A percentile compares a stretch with the other conserved stretches of the same genome.
Conservation (phyloP, 1,140 invertebrate species). For the Babylonia areolata region DNA sequence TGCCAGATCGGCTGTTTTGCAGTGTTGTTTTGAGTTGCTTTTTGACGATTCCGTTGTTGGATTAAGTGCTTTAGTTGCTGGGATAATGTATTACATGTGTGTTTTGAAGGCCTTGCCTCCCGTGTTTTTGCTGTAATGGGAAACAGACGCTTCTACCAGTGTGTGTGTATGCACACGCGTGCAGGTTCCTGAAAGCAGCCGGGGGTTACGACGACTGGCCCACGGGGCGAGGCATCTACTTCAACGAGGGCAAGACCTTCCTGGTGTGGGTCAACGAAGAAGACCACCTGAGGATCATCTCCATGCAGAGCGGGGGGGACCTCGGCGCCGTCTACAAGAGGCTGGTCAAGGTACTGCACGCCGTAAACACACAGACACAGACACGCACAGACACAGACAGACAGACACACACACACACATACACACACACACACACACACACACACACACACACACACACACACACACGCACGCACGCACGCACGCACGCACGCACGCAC, state of each 20-base stretch:
- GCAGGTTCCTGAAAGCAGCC: slow-evolving; percentile 55
- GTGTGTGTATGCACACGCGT: too few relatives aligned
- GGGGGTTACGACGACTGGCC: slow-evolving; percentile 92
- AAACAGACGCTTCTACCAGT: too few relatives aligned
- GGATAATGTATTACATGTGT: too few relatives aligned
- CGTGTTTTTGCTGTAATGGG: too few relatives aligned
- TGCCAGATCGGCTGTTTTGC: too few relatives aligned
- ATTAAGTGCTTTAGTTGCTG: too few relatives aligned
- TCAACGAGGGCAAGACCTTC: slow-evolving; percentile 95
- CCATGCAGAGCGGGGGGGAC: slow-evolving; percentile 96
- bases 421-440: neutral
- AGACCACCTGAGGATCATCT: slow-evolving; percentile 96
- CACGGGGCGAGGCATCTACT: slow-evolving; percentile 95
- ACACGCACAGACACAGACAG: neutral
- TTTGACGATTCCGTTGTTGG: too few relatives aligned
- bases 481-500: neutral
- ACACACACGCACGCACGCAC: neutral
- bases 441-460: slow-evolving; percentile 6
- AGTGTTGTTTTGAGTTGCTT: too few relatives aligned
- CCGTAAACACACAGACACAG: neutral
- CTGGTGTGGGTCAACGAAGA: slow-evolving; percentile 98
- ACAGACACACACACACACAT: neutral
- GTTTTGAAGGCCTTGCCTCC: too few relatives aligned
- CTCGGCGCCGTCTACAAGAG: slow-evolving; percentile 88
- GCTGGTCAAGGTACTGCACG: slow-evolving; percentile 83